Base-by-base conservation (phyloP, 2,797 vertebrate genomes). In the Rhynchotus rufescens region DNA sequence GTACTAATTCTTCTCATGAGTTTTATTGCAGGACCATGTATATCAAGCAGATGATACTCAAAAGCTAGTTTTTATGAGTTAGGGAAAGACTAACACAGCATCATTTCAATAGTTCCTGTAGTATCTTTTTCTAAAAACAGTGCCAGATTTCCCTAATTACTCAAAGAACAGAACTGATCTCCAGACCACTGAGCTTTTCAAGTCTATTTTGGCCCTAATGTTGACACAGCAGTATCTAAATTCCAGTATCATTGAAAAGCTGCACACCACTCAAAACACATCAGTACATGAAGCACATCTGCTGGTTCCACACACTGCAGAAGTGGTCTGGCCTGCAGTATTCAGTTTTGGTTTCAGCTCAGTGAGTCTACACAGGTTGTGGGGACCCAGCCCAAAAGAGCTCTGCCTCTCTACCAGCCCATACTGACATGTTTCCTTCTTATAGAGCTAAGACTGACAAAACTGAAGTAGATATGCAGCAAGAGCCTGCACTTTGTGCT, bases 111-210 rank as follows among this genome's bases (percentile, higher is more conserved):
- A 14, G 23, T 60, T 47, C 82, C 52, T 30, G 60, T 14, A 75
- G 23, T 30, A 61, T 3, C 30, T 4, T 17, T 17, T 6, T 30
- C 17, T 64, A 47, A 32, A 86, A 66, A 45, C 9, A 49, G 44
- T 26, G n/a, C 7, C 54, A 34, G 17, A 12, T 76, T n/a, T 71
- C 20, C 62, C 9, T 73, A 44, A 42, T 2, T 12, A 13, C 13
- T 61, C 4, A 0, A 62, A 14, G 17, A 20, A 51, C 0, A 1
- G n/a, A 84, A 52, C 7, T 20, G 0, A 51, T 9, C 19, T 12
- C 38, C 6, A 4, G 23, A 44, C 36, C 36, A 40, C 15, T 21
- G 25, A 51, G 40, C 25, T 66, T 66, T 75, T 26, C 15, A 22
- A 66, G 32, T 28, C 47, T 34, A 47, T 11, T 81, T 76, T 72